phyloP scores from a whole-genome alignment of 2,797 vertebrate genomes.

The Balearica regulorum region DNA sequence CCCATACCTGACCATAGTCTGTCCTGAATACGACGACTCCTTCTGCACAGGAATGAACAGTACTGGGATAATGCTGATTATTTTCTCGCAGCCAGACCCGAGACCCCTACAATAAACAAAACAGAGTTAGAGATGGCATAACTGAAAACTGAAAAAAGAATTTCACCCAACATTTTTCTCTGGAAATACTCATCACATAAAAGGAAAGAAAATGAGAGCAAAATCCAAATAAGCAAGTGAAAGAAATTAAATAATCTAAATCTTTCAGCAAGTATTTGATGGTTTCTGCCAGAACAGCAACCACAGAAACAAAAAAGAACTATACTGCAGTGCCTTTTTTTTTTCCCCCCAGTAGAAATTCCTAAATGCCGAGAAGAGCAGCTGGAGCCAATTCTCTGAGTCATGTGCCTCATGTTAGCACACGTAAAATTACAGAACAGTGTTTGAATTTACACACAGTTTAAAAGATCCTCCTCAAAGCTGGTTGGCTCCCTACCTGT shows the following conservation, averaged over 20 bases:
- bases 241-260: not conserved
- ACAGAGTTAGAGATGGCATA: not conserved
- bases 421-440: not conserved
- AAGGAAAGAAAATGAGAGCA: not conserved
- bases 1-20: conserved; percentile 92
- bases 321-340: not conserved
- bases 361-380: not conserved
- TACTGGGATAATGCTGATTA: conserved; percentile 89
- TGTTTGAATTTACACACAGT: conserved; percentile 4
- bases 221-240: not conserved
- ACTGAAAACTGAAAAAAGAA: not conserved
- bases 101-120: conserved; percentile 80
- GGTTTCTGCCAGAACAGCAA: not conserved
- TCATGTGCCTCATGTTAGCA: conserved; percentile 15
- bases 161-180: not conserved
- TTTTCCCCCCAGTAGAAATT: not conserved
- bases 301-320: not conserved
- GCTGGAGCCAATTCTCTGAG: conserved; percentile 15
- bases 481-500: not conserved
- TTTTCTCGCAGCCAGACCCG: conserved; percentile 95
- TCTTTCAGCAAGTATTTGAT: not conserved
- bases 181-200: not conserved
- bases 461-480: not conserved
- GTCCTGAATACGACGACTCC: conserved; percentile 88
- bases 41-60: conserved; percentile 89